A percentile compares a stretch with the other conserved stretches of the same genome.
phyloP scores from a whole-genome alignment of 2,113 vertebrate genomes.

The Chascanopsetta lugubris region DNA sequence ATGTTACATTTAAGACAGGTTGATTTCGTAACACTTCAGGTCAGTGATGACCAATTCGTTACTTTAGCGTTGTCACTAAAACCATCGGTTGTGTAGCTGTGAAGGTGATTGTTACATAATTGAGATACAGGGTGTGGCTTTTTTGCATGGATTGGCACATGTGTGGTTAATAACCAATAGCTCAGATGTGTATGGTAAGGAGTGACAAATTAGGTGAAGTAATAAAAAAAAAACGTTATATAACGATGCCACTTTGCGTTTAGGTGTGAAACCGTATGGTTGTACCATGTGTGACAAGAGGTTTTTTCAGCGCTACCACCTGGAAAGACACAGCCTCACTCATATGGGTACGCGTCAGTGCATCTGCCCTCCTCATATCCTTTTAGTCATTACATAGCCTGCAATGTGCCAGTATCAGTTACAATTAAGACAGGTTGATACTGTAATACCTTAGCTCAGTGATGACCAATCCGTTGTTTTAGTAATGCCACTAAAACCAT shows the following conservation, averaged over 20 bases:
- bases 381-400: too few relatives aligned
- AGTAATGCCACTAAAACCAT: not conserved
- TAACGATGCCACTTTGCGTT: conserved; percentile 77
- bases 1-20: not conserved
- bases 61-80: too few relatives aligned
- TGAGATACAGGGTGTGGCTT: conserved; percentile 3
- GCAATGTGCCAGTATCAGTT: too few relatives aligned
- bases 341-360: conserved; percentile 88
- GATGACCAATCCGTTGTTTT: too few relatives aligned
- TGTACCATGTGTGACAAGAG: conserved; percentile 94
- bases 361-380: too few relatives aligned
- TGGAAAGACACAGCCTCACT: conserved; percentile 94
- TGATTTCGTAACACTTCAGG: too few relatives aligned
- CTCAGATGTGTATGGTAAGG: conserved; percentile 40
- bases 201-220: conserved; percentile 54
- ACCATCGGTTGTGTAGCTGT: not conserved
- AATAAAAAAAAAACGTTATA: conserved; percentile 68
- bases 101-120: not conserved
- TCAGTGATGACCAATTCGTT: too few relatives aligned
- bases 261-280: conserved; percentile 94
- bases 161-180: conserved; percentile 74
- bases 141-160: conserved; percentile 67
- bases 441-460: too few relatives aligned
- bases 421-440: too few relatives aligned
- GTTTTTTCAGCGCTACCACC: conserved; percentile 96